Evolutionary conservation across 1,140 invertebrate species (phyloP).

Genomic region (Camponotus vicinus): DNA sequence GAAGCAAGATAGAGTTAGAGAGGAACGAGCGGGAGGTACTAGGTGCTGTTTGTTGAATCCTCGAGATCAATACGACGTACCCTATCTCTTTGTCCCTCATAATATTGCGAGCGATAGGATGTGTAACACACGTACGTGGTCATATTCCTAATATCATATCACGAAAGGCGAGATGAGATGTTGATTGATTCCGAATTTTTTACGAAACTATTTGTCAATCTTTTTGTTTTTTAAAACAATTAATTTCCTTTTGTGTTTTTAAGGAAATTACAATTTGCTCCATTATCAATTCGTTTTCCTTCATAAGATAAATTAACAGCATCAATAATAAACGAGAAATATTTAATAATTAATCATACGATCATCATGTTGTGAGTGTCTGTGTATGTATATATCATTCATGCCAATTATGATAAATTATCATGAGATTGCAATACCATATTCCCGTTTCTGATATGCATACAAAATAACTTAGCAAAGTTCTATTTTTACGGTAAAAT

Average conservation of each 20-base stretch:
- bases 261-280: neutral
- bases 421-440: constrained; percentile 18
- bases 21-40: constrained; percentile 79
- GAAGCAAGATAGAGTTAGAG: constrained; percentile 71
- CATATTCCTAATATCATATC: constrained; percentile 35
- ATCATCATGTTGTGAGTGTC: neutral
- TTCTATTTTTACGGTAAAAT: neutral
- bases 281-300: constrained; percentile 24
- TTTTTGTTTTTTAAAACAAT: neutral
- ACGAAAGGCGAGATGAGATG: constrained; percentile 41
- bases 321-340: neutral
- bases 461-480: constrained; percentile 22
- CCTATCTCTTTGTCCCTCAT: constrained; percentile 73
- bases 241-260: neutral
- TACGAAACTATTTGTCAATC: neutral
- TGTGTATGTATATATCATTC: constrained; percentile 12
- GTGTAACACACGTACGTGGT: constrained; percentile 54
- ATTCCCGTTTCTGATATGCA: neutral
- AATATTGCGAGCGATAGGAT: constrained; percentile 60
- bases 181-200: constrained; percentile 34
- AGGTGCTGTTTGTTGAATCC: constrained; percentile 85
- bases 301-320: constrained; percentile 15
- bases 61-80: constrained; percentile 84
- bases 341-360: constrained; percentile 31
- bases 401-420: constrained; percentile 37